Evolutionary conservation across 1,140 invertebrate genomes (phyloP), one percentile per base, ranked within the genome.

Genomic region (Drosophila repletoides): DNA sequence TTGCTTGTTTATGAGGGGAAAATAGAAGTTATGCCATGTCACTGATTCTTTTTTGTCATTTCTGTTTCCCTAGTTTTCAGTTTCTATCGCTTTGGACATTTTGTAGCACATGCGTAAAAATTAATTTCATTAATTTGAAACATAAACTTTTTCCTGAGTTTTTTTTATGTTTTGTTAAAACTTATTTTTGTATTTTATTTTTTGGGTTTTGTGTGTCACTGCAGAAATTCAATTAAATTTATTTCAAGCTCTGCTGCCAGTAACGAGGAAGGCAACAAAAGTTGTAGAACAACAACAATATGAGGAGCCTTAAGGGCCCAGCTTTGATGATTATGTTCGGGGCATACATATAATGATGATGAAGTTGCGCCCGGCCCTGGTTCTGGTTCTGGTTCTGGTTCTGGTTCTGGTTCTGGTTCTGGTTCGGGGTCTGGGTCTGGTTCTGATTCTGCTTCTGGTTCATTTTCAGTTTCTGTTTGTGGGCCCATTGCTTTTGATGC

Each of bases 201-300:
- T 41, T 53, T 61, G 49, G 26, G 56, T 24, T 26, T 31, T 58
- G 46, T 55, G 59, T 71, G 76, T 81, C 72, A 72, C 72, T 81
- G 76, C 58, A 76, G 72, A 81, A 81, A 76, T 81, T 81, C 72
- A 81, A 81, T 76, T 81, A 81, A 81, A 81, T 81, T 81, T 81
- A 76, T 76, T 81, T 81, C 72, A 81, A 81, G 63, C 76, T 76
- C 60, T 76, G 68, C 63, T 76, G 76, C 72, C 58, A 72, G 58
- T 51, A 5, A 45, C 38, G 34, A 63, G 24, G 55, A 45, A 41
- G 41, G 56, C 19, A 40, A 26, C 6, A 49, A 40, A 9, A 64
- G 15, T 4, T 19, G 3, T 5, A n/a, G 12, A 31, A 26, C 29
- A 56, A 63, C 41, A 55, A 41, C 41, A 38, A 31, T 46, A 26